Base-by-base conservation (phyloP, 64 coral and sea anemone species). In the Stichodactyla mertensii region DNA sequence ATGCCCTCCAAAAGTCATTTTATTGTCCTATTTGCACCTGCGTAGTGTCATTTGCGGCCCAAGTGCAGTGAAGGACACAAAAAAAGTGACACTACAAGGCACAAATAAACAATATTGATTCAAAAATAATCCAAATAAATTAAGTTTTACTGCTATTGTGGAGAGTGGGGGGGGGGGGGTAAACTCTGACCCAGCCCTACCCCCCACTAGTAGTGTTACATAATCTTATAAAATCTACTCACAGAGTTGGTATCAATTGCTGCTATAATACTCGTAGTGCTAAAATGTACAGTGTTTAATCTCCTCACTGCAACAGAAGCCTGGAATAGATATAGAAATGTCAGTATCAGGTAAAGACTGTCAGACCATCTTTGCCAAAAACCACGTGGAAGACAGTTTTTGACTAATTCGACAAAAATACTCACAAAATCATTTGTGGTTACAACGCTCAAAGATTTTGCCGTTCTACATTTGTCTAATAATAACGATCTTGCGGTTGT, bases 341-440 rank as follows among this genome's bases (percentile, higher is more conserved):
- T 52, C 2, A 16, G 15, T 51, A 14, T 16, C 4, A 15, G 36
- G 36, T 45, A 45, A 45, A 45, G 36, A 45, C 36, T 45, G 36
- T 45, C 36, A 45, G 36, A 6, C 20, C 62, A 66, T 66, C 19
- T 66, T 66, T 20, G 36, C 36, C 36, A 45, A 45, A 66, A 66
- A 81, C 55, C 78, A 81, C 78, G 78, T 81, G 78, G 12, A 81
- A 81, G 8, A 9, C 3, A 54, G 15, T 11, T 6, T 16, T 52
- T 12, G 20, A 6, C 15, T 19, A 19, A 22, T 81, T 81, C 55
- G 4, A 81, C 12, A 8, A 19, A 45, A 81, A 55, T 81, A 81
- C 78, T 81, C 78, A 81, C 78, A 19, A 81, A 81, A 81, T 81
- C 78, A 55, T 10, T 54, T 16, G 78, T 81, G 54, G 51, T 81